A percentile compares a stretch with the other conserved stretches of the same genome.
Evolutionary conservation across 1,140 invertebrate species (phyloP).

Genomic region (Cardiocondyla obscurior): DNA sequence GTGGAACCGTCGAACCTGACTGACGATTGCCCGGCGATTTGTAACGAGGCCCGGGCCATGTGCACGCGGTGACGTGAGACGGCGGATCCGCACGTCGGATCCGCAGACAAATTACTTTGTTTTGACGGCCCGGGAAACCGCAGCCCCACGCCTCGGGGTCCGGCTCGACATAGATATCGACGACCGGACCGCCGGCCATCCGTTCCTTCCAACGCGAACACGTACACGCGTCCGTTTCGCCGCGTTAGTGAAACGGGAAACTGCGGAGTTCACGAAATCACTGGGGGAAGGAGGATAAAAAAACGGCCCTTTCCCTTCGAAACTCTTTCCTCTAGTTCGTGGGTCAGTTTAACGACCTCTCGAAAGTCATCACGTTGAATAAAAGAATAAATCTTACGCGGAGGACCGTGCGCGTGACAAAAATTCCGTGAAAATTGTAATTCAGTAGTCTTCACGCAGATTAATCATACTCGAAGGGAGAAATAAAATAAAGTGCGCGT

Average conservation of each 20-base stretch:
- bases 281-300: neutral
- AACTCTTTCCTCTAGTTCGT: neutral
- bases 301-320: neutral
- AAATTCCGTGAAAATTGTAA: too few relatives aligned
- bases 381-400: neutral
- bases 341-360: neutral
- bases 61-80: slow-evolving; percentile 53
- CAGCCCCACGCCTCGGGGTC: slow-evolving; percentile 51
- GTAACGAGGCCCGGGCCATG: slow-evolving; percentile 52
- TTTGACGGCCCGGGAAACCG: slow-evolving; percentile 57
- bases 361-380: neutral
- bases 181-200: slow-evolving; percentile 51
- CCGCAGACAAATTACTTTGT: slow-evolving; percentile 68
- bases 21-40: slow-evolving; percentile 61
- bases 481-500: neutral
- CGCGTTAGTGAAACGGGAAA: slow-evolving; percentile 2
- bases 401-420: too few relatives aligned
- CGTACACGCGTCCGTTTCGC: neutral
- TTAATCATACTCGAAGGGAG: neutral
- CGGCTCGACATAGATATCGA: slow-evolving; percentile 60
- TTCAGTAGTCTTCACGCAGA: too few relatives aligned
- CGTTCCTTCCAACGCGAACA: neutral
- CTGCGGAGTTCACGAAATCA: slow-evolving; percentile 19
- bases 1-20: slow-evolving; percentile 61
- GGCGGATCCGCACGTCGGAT: slow-evolving; percentile 56